phyloP scores from a whole-genome alignment of 2,113 vertebrate species.

The Nothocercus julius region DNA sequence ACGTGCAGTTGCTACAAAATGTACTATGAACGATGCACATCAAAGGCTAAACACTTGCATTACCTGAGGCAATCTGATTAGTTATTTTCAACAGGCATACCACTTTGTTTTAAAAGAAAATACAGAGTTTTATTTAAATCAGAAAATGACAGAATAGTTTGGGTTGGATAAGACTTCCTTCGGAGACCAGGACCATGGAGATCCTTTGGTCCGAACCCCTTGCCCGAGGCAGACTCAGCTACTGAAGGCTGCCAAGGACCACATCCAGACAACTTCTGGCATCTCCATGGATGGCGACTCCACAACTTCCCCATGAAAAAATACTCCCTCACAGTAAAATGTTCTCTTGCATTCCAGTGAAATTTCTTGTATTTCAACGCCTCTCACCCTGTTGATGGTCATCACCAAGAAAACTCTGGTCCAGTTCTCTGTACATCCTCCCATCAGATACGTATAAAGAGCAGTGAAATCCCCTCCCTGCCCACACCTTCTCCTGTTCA shows the following conservation, averaged over 20 bases:
- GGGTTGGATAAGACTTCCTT: not conserved
- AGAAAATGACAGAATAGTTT: not conserved
- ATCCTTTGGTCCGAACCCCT: too few species aligned
- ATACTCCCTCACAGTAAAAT: not conserved
- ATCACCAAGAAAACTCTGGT: not conserved
- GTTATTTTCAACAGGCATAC: not conserved
- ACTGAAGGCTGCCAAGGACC: too few species aligned
- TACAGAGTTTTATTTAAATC: not conserved
- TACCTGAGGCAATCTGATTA: not conserved
- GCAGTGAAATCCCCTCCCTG: not conserved
- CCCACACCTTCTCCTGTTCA: not conserved
- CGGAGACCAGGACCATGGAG: not conserved
- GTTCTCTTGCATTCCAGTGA: not conserved
- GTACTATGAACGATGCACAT: accelerated
- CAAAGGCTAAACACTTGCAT: not conserved
- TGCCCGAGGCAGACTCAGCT: too few species aligned
- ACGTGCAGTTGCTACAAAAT: not conserved
- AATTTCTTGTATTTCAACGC: not conserved
- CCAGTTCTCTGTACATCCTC: not conserved
- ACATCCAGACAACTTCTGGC: not conserved
- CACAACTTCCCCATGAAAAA: not conserved
- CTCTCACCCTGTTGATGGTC: not conserved
- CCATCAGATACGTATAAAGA: not conserved
- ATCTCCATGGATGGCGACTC: not conserved
- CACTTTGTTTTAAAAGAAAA: not conserved